Evolutionary conservation across 2,797 vertebrate genomes (phyloP), one percentile per base, ranked within the genome.

Genomic region (Syndactyla subalaris): DNA sequence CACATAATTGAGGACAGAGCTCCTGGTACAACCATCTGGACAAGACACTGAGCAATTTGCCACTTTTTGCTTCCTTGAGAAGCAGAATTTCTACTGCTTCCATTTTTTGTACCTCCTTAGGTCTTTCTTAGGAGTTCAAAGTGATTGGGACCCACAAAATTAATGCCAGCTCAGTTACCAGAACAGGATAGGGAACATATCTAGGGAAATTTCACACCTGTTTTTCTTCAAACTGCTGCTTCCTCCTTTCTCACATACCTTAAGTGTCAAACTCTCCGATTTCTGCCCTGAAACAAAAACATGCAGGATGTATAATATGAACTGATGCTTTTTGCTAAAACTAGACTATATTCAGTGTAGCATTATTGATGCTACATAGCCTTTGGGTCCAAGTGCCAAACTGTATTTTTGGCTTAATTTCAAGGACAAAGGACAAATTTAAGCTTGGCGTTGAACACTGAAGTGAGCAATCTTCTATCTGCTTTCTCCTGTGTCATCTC

Each of bases 381-480:
- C 62, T 89, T 83, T 71, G 38, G 30, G 59, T 85, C 30, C 59
- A 61, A 78, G 63, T 49, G 63, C 41, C 85, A 92, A 94, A 88
- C 46, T 13, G 14, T 17, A 66, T 66, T 81, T 96, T 79, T 86
- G 70, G 74, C 41, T 85, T 85, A 57, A 55, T 79, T 92, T 93
- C 80, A 92, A 90, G 74, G 82, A 85, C 52, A 72, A 92, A 85
- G 48, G 41, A 78, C 38, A 92, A 85, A 86, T 27, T 52, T 76
- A 55, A 91, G 34, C 49, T 92, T 80, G 8, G 30, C 57, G n/a
- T 77, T 75, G 76, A 89, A 75, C 70, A 73, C 7, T 20, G 6
- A 89, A 76, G 45, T 32, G 55, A 77, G 17, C 14, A 63, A 72
- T 54, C 7, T 26, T 54, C 29, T 84, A 36, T 39, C n/a, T 88